Evolutionary conservation across 2,888 invertebrate species (phyloP).

Genomic region (Melipona beecheii): DNA sequence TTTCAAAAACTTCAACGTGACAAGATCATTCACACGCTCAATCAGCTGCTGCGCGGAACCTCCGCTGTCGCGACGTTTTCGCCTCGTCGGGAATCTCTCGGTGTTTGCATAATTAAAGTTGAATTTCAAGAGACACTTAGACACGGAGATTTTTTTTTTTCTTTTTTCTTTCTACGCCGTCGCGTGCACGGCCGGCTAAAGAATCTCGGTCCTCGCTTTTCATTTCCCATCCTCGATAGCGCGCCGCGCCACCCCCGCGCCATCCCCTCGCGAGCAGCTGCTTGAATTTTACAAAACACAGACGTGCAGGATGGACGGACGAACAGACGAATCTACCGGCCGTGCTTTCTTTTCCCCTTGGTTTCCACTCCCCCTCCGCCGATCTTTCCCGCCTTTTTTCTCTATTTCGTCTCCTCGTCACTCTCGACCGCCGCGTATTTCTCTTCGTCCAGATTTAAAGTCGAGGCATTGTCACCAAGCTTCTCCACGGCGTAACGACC

Average conservation of each 20-base stretch:
- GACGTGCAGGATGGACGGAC: conserved; percentile 7
- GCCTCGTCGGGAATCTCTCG: not conserved
- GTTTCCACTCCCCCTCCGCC: conserved; percentile 15
- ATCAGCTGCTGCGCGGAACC: no score
- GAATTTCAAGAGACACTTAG: conserved; percentile 45
- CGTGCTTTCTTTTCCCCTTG: conserved; percentile 22
- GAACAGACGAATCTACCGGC: conserved; percentile 50
- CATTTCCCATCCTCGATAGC: conserved; percentile 50
- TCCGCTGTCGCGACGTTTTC: no score
- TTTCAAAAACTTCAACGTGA: no score
- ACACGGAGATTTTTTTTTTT: conserved; percentile 21
- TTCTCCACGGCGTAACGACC: conserved; percentile 69
- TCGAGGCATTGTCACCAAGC: conserved; percentile 65
- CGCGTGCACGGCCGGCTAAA: conserved; percentile 27
- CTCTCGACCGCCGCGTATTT: not conserved
- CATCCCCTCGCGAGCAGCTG: conserved; percentile 45
- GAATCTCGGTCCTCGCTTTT: conserved; percentile 58
- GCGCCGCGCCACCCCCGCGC: conserved; percentile 14
- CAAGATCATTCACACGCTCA: not conserved
- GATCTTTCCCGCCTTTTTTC: conserved; percentile 10
- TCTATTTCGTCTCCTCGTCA: conserved; percentile 12
- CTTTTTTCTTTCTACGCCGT: conserved; percentile 19
- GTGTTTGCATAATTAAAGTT: conserved; percentile 47
- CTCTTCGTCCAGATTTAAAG: conserved; percentile 1
- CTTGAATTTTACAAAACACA: conserved; percentile 72